These are phyloP conservation scores for Smutsia temminckii DNA, from an alignment of 2,797 vertebrate genomes.

Conservation along the genomic window DNA sequence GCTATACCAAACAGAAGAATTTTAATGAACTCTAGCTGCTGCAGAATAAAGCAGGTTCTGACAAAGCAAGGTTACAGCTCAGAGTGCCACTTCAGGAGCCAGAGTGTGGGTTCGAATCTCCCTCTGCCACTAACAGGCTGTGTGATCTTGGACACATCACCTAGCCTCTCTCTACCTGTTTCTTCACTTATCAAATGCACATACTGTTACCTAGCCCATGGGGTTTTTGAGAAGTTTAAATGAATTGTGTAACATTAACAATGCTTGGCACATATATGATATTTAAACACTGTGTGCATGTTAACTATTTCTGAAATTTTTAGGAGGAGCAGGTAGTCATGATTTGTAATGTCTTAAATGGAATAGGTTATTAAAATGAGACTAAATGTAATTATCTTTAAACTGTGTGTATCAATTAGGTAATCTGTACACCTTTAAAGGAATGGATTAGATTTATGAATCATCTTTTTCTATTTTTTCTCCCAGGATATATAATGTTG, in stretches of 20 bases:
- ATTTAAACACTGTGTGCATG: background rate
- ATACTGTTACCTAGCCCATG: background rate
- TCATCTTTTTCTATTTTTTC: conserved; percentile 28
- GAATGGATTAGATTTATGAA: background rate
- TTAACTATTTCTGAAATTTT: background rate
- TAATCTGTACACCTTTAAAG: background rate
- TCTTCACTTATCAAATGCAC: background rate
- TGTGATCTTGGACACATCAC: background rate
- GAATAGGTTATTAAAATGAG: background rate
- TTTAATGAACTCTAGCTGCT: background rate
- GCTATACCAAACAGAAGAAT: background rate
- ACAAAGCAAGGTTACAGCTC: background rate
- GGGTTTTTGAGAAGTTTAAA: background rate
- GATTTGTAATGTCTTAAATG: background rate
- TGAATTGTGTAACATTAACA: background rate
- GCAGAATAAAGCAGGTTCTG: background rate
- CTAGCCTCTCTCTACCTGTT: background rate
- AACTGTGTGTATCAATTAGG: background rate
- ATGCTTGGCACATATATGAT: background rate
- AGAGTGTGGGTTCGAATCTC: background rate
- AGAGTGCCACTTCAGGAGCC: background rate
- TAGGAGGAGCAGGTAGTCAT: background rate
- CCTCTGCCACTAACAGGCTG: background rate
- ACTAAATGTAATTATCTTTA: background rate
- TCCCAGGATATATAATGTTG: background rate